A percentile compares a stretch with the other conserved stretches of the same genome.
phyloP scores from a whole-genome alignment of 2,888 invertebrate species.

The Neoitamus cyanurus region DNA sequence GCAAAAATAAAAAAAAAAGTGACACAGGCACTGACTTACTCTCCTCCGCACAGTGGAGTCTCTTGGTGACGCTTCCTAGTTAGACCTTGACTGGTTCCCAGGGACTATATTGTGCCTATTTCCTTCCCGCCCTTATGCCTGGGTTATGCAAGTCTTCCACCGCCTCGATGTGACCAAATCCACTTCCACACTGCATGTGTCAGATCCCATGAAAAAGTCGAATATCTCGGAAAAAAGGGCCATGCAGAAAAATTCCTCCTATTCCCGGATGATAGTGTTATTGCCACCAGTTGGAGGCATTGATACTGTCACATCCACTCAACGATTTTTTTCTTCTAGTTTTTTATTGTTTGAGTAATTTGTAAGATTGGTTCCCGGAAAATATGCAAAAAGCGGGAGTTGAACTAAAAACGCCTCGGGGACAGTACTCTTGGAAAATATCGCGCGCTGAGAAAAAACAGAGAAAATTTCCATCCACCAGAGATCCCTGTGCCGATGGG shows the following conservation, averaged over 20 bases:
- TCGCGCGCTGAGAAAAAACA: not conserved
- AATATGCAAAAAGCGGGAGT: conserved; percentile 41
- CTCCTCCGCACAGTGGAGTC: conserved; percentile 1
- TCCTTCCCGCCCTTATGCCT: conserved; percentile 15
- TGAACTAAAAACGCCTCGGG: conserved; percentile 41
- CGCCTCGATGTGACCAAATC: conserved; percentile 29
- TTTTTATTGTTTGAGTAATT: conserved; percentile 54
- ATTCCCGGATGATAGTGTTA: conserved; percentile 45
- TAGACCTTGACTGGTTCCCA: conserved; percentile 38
- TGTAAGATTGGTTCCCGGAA: conserved; percentile 53
- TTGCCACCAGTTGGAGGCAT: conserved; percentile 30
- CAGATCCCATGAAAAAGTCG: conserved; percentile 36
- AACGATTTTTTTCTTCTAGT: conserved; percentile 37
- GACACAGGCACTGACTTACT: conserved; percentile 24
- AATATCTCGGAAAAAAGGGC: conserved; percentile 23
- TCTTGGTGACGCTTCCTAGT: conserved; percentile 31
- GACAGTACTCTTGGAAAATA: conserved; percentile 25
- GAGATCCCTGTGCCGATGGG: not conserved
- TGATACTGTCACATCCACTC: conserved; percentile 44
- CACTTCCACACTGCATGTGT: conserved; percentile 39
- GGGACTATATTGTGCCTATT: conserved; percentile 24
- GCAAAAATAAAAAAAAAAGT: not conserved
- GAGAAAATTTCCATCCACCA: not conserved
- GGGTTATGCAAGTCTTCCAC: conserved; percentile 22
- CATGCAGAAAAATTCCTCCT: conserved; percentile 18